Base-by-base conservation (phyloP, 2,113 vertebrate genomes). In the Pseudopipra pipra region DNA sequence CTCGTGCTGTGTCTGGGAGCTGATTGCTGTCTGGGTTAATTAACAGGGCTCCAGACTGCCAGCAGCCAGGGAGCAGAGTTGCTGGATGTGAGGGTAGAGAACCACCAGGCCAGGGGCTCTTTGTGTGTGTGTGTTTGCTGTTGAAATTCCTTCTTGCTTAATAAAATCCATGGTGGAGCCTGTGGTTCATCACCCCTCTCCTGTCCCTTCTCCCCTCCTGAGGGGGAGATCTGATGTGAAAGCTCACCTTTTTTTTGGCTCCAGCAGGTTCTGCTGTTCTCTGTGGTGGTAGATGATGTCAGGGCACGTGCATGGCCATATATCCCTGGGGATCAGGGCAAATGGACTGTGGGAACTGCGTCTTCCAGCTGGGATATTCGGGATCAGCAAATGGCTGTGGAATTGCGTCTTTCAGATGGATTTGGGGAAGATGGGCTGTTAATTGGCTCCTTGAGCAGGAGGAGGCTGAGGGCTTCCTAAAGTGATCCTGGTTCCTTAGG, bases 1-100 rank as follows among this genome's bases (percentile, higher is more conserved):
- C 55, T 82, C 28, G 49, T 9, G 4, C 63, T 30, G 80, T 6
- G 2, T 76, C 68, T 52, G 55, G 43, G 66, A 81, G 65, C 77
- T 95, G 58, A 89, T 79, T 82, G 67, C 66, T 85, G 58, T 51
- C 80, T 56, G 37, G 18, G 27, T 86, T 95, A 80, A 93, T 91
- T 95, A 95, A 46, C 28, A 13, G 41, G 37, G 61, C 73, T 94
- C 54, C 66, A 71, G 54, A 49, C 59, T 78, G 41, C 35, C 52
- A 30, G 67, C 20, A 78, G 62, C 76, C 66, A 73, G 27, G 20
- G 47, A 12, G 14, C 46, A 49, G 55, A 80, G 73, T 31, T 82
- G 70, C 35, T 3, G 30, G 52, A n/a, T 52, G 30, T 8, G 10
- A 65, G 76, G 49, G 54, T 71, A 75, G 52, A 71, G 70, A 73